These are phyloP conservation scores for Lynx canadensis DNA, from an alignment of 2,113 vertebrate genomes.

Conservation along the genomic window DNA sequence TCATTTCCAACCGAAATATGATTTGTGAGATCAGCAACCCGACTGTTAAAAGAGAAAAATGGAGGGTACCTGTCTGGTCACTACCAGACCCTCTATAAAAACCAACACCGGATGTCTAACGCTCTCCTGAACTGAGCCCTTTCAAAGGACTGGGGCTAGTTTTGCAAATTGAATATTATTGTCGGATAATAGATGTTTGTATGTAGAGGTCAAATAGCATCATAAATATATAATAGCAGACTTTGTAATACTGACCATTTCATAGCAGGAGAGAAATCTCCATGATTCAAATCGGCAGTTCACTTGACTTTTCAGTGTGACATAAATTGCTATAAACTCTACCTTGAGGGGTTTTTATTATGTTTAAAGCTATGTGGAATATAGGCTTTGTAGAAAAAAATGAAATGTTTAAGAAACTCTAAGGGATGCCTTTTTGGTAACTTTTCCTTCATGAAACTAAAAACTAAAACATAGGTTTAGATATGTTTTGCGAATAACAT, in stretches of 20 bases:
- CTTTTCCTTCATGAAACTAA: background rate
- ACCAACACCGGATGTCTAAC: background rate
- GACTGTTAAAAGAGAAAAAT: slow-evolving; percentile 80
- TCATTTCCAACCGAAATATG: slow-evolving; percentile 85
- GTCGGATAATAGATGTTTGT: slow-evolving; percentile 34
- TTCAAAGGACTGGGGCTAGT: slow-evolving; percentile 12
- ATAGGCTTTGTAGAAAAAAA: slow-evolving; percentile 25
- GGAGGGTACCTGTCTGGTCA: slow-evolving; percentile 67
- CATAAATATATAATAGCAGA: slow-evolving; percentile 50
- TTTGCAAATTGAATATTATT: slow-evolving; percentile 67
- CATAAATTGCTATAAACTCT: background rate
- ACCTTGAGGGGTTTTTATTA: background rate
- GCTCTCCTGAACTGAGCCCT: background rate
- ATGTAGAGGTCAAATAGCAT: slow-evolving; percentile 37
- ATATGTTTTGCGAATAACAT: background rate
- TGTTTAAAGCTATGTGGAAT: background rate
- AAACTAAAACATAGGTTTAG: background rate
- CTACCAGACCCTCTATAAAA: slow-evolving; percentile 59
- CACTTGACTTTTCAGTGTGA: slow-evolving; percentile 35
- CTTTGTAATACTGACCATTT: slow-evolving; percentile 64
- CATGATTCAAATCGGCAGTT: background rate
- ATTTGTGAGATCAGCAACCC: slow-evolving; percentile 84
- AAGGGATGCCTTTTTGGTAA: background rate
- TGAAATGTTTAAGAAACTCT: slow-evolving; percentile 20
- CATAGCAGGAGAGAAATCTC: background rate